Conservation (phyloP, 2,797 vertebrate species). For the Pseudopleuronectes americanus region DNA sequence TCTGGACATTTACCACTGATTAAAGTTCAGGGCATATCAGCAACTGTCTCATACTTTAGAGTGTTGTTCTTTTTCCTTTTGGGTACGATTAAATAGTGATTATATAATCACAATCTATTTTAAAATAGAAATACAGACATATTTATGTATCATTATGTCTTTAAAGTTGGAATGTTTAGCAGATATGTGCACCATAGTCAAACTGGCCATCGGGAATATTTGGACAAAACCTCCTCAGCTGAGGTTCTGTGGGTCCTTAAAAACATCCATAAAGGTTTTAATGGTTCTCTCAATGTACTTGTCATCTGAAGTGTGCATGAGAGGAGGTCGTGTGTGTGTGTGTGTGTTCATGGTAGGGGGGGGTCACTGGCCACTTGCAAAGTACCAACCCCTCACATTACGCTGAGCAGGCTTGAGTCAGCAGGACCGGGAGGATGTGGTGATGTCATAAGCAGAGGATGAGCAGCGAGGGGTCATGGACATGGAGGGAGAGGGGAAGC, state of each 20-base stretch:
- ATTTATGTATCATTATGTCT: conserved; percentile 10
- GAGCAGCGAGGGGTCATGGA: neutral
- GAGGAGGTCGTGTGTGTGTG: no score
- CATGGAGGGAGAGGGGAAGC: no score
- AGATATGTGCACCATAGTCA: neutral
- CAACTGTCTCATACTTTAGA: neutral
- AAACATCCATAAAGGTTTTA: no score
- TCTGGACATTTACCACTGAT: conserved; percentile 20
- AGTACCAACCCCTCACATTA: no score
- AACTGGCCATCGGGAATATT: neutral
- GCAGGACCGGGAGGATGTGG: neutral
- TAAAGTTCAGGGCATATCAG: neutral
- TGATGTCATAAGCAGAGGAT: neutral
- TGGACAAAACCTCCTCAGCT: no score
- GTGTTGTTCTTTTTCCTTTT: neutral
- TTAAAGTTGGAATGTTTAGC: neutral
- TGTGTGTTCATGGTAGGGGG: no score
- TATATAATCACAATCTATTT: conserved; percentile 37
- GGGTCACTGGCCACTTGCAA: no score
- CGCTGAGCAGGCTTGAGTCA: neutral
- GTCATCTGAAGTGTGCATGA: no score
- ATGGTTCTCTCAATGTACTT: no score
- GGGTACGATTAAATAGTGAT: conserved; percentile 19
- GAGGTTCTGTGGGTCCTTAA: no score
- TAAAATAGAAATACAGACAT: conserved; percentile 10